A percentile compares a stretch with the other conserved stretches of the same genome.
Conservation (phyloP, 1,140 invertebrate genomes). For the Cotesia chilonis region DNA sequence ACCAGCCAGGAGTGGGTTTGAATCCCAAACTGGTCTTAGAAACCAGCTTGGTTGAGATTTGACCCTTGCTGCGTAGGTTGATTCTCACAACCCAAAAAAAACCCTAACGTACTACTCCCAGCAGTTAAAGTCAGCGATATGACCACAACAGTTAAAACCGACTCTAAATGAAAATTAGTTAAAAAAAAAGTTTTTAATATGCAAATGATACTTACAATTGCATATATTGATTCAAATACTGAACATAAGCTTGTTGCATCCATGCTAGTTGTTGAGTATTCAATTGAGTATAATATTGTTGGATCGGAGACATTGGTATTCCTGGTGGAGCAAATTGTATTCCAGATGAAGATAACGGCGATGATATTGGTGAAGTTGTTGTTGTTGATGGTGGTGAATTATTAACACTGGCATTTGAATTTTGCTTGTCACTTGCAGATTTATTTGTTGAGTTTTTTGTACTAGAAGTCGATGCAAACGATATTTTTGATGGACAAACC, state of each 20-base stretch:
- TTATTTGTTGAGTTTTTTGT: background rate
- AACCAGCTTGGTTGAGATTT: too few relatives aligned
- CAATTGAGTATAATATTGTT: slow-evolving; percentile 56
- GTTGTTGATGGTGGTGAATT: slow-evolving; percentile 17
- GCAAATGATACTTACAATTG: slow-evolving; percentile 68
- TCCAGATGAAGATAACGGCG: background rate
- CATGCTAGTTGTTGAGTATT: slow-evolving; percentile 71
- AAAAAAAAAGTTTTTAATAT: background rate
- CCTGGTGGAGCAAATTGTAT: too few relatives aligned
- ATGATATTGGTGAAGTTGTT: slow-evolving; percentile 35
- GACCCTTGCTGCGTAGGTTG: too few relatives aligned
- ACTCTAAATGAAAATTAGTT: background rate
- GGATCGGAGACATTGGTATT: slow-evolving; percentile 47
- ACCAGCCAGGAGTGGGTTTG: too few relatives aligned
- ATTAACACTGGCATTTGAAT: background rate
- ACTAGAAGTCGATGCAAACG: slow-evolving; percentile 26
- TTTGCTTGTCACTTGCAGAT: background rate
- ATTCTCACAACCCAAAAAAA: too few relatives aligned
- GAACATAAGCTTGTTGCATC: slow-evolving; percentile 87
- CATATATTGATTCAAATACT: slow-evolving; percentile 87
- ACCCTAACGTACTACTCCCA: too few relatives aligned
- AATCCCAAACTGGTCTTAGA: too few relatives aligned
- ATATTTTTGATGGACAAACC: slow-evolving; percentile 73
- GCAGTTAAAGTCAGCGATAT: too few relatives aligned
- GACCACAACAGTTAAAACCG: too few relatives aligned